Evolutionary conservation across 2,113 vertebrate genomes (phyloP).

Genomic region (Motacilla tschutschensis): DNA sequence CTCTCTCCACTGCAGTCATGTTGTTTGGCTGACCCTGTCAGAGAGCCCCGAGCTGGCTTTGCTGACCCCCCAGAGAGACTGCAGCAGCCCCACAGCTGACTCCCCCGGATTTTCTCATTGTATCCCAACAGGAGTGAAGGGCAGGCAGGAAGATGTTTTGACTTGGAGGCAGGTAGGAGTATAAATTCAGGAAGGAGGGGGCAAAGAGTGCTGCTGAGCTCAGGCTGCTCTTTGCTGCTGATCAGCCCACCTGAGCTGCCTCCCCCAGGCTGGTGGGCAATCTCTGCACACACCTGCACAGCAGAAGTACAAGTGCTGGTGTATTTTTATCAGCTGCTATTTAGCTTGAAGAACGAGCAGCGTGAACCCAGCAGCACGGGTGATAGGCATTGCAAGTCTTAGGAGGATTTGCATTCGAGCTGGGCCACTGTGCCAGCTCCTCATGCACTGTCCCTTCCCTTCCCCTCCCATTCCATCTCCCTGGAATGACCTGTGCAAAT

Average conservation of each 20-base stretch:
- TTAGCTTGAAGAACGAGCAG: neutral
- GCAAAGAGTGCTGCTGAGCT: neutral
- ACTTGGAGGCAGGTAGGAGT: neutral
- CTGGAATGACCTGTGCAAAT: neutral
- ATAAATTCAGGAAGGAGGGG: neutral
- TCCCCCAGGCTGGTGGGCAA: neutral
- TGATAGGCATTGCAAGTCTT: neutral
- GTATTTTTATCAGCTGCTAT: conserved; percentile 19
- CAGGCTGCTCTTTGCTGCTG: neutral
- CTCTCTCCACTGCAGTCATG: neutral
- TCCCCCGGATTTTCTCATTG: neutral
- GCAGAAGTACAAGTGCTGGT: neutral
- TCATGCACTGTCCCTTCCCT: neutral
- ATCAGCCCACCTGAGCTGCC: conserved; percentile 10
- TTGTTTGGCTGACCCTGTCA: neutral
- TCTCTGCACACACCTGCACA: conserved; percentile 17
- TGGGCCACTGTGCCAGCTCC: neutral
- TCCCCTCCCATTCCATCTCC: neutral
- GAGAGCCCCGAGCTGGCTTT: neutral
- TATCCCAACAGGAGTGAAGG: neutral
- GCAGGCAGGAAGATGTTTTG: neutral
- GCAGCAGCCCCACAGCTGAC: neutral
- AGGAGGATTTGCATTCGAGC: neutral
- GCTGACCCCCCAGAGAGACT: neutral
- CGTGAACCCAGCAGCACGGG: neutral